A percentile compares a stretch with the other conserved stretches of the same genome.
phyloP scores from a whole-genome alignment of 2,797 vertebrate genomes.

The Sparus aurata region DNA sequence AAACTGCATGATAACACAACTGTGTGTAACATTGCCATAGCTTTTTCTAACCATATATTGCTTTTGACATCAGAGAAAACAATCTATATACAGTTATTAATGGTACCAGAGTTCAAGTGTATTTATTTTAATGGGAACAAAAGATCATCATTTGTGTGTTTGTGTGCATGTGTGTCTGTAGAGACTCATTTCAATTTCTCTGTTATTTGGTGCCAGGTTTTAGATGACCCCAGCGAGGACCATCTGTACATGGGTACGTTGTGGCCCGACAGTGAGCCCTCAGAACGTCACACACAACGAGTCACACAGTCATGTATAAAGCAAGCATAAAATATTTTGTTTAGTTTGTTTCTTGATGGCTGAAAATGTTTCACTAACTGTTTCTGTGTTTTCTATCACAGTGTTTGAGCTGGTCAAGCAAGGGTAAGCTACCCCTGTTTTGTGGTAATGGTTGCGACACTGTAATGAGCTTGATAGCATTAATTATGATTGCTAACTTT shows the following conservation, averaged over 20 bases:
- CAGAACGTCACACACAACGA: constrained; percentile 22
- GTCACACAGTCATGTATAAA: constrained; percentile 12
- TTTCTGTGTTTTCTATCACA: constrained; percentile 79
- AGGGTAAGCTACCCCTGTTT: constrained; percentile 89
- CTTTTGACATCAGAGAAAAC: background rate
- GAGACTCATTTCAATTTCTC: constrained; percentile 59
- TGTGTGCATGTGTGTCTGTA: constrained; percentile 20
- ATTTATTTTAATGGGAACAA: constrained; percentile 9
- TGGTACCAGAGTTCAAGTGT: background rate
- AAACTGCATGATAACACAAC: background rate
- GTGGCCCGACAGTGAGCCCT: constrained; percentile 42
- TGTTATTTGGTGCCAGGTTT: constrained; percentile 88
- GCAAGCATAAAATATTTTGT: constrained; percentile 5
- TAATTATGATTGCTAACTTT: constrained; percentile 57
- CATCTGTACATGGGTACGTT: constrained; percentile 99
- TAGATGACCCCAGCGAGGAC: constrained; percentile 98
- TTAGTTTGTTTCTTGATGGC: constrained; percentile 16
- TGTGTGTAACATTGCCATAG: background rate
- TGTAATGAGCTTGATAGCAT: constrained; percentile 54
- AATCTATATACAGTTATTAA: too few species aligned
- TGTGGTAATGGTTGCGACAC: constrained; percentile 29
- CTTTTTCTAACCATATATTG: background rate
- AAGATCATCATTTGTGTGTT: constrained; percentile 21
- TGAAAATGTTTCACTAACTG: constrained; percentile 41
- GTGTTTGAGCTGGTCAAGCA: constrained; percentile 98